Evolutionary conservation across 2,113 vertebrate genomes (phyloP), one percentile per base, ranked within the genome.

Genomic region (Varanus komodoensis): DNA sequence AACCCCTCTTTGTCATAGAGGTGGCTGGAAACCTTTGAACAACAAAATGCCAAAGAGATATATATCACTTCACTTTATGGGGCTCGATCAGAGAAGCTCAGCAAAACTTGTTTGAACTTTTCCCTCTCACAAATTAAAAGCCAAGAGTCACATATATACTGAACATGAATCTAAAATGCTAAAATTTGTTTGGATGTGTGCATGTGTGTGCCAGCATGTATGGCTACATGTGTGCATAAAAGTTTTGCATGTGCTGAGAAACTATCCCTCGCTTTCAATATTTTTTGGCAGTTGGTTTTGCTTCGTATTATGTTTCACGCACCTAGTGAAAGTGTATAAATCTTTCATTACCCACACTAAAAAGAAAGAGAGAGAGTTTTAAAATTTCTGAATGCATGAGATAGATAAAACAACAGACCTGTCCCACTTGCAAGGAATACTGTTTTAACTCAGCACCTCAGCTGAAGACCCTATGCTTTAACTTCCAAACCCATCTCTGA

Each of bases 1-100:
- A 90, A 81, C 23, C 64, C 81, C 44, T 89, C 75, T 80, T 79
- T 94, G 77, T 84, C 91, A 69, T 27, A 90, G 17, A 89, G 38
- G 61, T 38, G 92, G 88, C 69, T 64, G 50, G 79, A 87, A 93
- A 81, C 89, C 54, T 89, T 64, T 69, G 12, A 78, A 32, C 52
- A 89, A 91, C 48, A 87, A 68, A 93, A 89, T 57, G 88, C 91
- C 82, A 2, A 81, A 89, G 57, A 44, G 2, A 21, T 52, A 61
- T 92, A 90, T 44, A 80, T 80, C 8, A n/a, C 80, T 91, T 75
- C 38, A 82, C 81, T 84, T 23, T 44, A 73, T 44, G 14, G 23
- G 14, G 21, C 12, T 4, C 25, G n/a, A 38, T 75, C 57, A 75
- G 23, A 68, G 78, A 89, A 9, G 9, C 64, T 85, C 64, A 32